Conservation (phyloP, 2,113 vertebrate genomes). For the Grantiella picta region DNA sequence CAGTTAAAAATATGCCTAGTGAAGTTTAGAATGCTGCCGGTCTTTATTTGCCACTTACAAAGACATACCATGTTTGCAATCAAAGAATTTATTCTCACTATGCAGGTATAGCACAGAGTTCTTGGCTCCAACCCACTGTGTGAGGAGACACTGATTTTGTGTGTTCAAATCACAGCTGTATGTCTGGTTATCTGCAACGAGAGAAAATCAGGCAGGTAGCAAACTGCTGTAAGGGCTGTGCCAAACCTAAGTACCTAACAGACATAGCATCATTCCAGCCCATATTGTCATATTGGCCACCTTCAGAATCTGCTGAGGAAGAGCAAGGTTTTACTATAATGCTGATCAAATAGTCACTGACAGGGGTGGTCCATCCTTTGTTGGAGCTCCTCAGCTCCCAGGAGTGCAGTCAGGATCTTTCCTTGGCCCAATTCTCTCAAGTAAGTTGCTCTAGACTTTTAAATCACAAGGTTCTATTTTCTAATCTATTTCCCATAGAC, state of each 20-base stretch:
- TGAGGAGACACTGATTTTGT: background rate
- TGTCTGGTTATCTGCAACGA: background rate
- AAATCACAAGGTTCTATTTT: background rate
- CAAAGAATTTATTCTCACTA: background rate
- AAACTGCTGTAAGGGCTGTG: background rate
- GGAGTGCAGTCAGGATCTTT: background rate
- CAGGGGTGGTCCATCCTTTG: background rate
- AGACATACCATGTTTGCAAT: background rate
- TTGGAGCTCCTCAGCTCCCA: background rate
- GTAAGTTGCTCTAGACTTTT: background rate
- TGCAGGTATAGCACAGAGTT: background rate
- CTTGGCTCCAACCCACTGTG: background rate
- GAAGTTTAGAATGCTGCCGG: background rate
- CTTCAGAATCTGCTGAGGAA: background rate
- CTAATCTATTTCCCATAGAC: background rate
- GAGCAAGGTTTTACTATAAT: background rate
- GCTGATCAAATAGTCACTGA: background rate
- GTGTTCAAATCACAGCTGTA: background rate
- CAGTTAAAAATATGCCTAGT: background rate
- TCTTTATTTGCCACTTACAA: background rate
- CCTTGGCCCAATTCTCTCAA: background rate
- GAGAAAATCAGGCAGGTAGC: background rate
- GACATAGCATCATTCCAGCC: accelerated
- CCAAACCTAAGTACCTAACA: background rate
- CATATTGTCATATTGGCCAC: background rate